Evolutionary conservation across 1,140 invertebrate genomes (phyloP), one percentile per base, ranked within the genome.

Genomic region (Lucilia sericata): DNA sequence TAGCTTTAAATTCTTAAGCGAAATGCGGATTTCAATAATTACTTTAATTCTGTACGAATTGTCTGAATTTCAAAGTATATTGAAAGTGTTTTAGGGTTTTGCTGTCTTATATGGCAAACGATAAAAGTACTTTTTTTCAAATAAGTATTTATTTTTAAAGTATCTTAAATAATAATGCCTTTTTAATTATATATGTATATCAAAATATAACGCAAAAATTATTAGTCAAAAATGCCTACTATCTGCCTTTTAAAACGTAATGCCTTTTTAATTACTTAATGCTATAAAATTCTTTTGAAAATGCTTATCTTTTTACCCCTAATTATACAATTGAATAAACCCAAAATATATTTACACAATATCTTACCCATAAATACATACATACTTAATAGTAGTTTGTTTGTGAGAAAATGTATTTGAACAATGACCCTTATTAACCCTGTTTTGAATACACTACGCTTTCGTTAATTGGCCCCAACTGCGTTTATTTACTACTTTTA

Each of bases 31-130:
- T 90, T 87, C 84, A 89, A 88, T 30, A 10, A 80, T 55, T 86
- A 42, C 86, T 84, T 88, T 83, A 86, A 83, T 86, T 88, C 88
- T 88, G 89, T 90, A 90, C 89, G 89, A 90, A 84, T 87, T 90
- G 89, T 90, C 88, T 86, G 88, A 88, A 86, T 86, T 86, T 82
- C 51, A 82, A 81, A 85, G 81, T 87, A 81, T 70, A 25, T 86
- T 89, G 86, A 42, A 89, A 87, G 89, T 89, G 87, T 86, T 86
- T 90, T 87, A 83, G 25, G 75, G 85, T 70, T 49, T 80, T 51
- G 75, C 42, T 19, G 7, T 25, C 76, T 25, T 42, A 78, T 78
- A 42, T 21, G 19, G 47, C 42, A 49, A 34, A 51, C 3, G 12
- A 80, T 80, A 80, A 80, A 80, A 17, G n/a, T 17, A 80, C 51